Evolutionary conservation across 1,140 invertebrate species (phyloP), one percentile per base, ranked within the genome.

Genomic region (Drosophila ercepeae): DNA sequence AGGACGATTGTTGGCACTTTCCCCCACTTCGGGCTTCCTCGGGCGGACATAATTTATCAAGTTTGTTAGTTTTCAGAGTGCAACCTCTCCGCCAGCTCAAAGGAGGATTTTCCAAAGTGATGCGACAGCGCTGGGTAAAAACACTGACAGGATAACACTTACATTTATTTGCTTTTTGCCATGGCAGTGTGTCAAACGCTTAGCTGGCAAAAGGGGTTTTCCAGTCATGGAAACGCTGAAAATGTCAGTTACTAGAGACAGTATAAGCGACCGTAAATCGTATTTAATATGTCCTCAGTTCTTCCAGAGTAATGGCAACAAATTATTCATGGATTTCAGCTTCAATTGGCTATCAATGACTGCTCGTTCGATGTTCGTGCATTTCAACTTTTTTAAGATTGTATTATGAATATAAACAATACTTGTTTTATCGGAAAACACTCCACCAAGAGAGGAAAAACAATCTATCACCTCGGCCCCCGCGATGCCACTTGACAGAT

Each of bases 1-100:
- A 61, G 65, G 68, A 79, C 75, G 50, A 76, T 58, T 44, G 46
- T 69, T 73, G 75, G 34, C 79, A 83, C 70, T 75, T 75, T 29
- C 3, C 18, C 18, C 58, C 59, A 32, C 70, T 74, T 74, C 11
- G 21, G 29, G 58, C 9, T 11, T 13, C 25, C 29, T 50, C 13
- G 3, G 14, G 29, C 41, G 21, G 25, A 21, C 48, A 67, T 64
- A 65, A 74, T 65, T 74, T 74, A 74, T 74, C 71, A 74, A 74
- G 34, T 52, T 74, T 57, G 51, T 32, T 41, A 19, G 45, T 44
- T 23, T 45, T 51, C 69, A 44, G 9, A 65, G 68, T 52, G 68
- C 67, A 71, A 53, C 16, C 18, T 32, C 29, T 48, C 21, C 46
- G 29, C 52, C 57, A 32, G n/a, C 7, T 60, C 25, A 13, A 13